Percentiles rank a stretch among this genome's conserved stretches.
phyloP scores from a whole-genome alignment of 2,797 vertebrate genomes.

The Oophaga sylvatica region DNA sequence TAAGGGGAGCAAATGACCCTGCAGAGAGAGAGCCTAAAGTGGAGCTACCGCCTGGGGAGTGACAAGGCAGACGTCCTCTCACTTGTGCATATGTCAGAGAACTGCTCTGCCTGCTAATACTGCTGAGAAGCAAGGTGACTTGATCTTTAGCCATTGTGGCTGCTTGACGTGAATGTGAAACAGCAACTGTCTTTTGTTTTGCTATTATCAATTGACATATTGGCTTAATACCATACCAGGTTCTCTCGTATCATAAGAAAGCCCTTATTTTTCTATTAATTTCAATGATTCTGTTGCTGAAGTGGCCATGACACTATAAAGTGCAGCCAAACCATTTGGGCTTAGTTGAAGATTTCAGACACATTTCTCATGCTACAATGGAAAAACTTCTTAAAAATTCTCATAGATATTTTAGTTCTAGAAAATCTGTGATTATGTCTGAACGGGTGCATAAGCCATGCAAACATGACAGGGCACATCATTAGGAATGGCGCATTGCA shows the following conservation, averaged over 20 bases:
- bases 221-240: not conserved
- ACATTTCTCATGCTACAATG: no score
- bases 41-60: constrained; percentile 3
- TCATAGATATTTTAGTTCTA: no score
- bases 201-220: not conserved
- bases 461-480: no score
- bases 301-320: no score
- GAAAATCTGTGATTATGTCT: no score
- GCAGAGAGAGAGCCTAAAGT: not conserved
- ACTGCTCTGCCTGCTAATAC: not conserved
- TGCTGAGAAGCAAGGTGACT: not conserved
- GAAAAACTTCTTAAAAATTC: no score
- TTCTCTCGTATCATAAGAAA: no score
- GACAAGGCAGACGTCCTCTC: not conserved
- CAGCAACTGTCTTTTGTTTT: not conserved
- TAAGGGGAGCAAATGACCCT: constrained; percentile 35
- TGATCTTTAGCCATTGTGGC: not conserved
- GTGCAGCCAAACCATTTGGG: no score
- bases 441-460: no score
- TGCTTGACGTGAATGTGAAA: not conserved
- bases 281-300: not conserved
- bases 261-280: not conserved
- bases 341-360: no score
- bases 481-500: no score
- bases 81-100: constrained; percentile 8